phyloP scores from a whole-genome alignment of 2,113 vertebrate genomes.

The Falcunculus frontatus region DNA sequence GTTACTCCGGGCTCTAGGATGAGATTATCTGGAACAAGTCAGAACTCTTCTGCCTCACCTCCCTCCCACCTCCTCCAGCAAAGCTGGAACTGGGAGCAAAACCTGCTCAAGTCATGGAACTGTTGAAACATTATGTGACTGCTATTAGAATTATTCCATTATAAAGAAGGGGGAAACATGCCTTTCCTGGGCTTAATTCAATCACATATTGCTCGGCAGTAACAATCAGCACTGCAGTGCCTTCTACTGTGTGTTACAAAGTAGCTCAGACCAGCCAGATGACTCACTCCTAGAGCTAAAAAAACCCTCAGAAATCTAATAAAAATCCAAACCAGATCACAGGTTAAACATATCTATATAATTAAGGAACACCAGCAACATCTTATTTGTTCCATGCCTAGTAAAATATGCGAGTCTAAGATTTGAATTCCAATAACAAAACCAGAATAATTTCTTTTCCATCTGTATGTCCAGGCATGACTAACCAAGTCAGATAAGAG shows the following conservation, averaged over 20 bases:
- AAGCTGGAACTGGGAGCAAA: neutral
- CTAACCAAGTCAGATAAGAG: neutral
- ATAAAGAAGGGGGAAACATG: neutral
- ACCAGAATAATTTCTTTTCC: neutral
- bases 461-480: neutral
- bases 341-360: neutral
- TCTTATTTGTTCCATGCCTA: neutral
- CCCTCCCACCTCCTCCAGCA: neutral
- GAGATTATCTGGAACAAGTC: neutral
- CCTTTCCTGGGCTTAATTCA: constrained; percentile 27
- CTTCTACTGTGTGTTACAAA: neutral
- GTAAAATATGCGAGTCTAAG: neutral
- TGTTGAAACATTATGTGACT: neutral
- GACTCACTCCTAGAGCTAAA: neutral
- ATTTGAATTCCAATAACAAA: neutral
- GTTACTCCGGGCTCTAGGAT: neutral
- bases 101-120: neutral
- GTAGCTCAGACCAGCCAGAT: neutral
- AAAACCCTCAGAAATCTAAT: neutral
- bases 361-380: neutral
- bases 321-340: neutral
- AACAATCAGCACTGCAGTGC: neutral
- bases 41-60: neutral
- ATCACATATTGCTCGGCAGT: neutral
- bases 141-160: neutral